Evolutionary conservation across 2,797 vertebrate genomes (phyloP), one percentile per base, ranked within the genome.

Genomic region (Cottoperca gobio): DNA sequence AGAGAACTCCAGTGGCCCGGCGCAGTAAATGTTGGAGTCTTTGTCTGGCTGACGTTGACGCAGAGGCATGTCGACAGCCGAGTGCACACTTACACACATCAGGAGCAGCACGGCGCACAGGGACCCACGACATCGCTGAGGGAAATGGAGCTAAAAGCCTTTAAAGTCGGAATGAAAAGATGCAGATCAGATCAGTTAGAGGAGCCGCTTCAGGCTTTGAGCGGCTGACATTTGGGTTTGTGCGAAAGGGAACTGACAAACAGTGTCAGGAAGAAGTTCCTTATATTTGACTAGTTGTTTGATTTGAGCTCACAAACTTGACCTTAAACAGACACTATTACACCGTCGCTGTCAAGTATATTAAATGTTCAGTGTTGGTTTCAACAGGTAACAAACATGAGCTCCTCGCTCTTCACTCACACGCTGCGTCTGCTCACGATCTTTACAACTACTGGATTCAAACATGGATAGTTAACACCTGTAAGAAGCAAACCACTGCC

Each of bases 1-100:
- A 28, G 40, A 58, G 23, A 5, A 10, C 52, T 68, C 74, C 13
- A 54, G 3, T 1, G 14, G 33, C 35, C 26, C 26, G 6, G 10
- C 13, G 43, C 39, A 37, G 57, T 50, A 52, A 66, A 67, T 17
- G 48, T 50, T 26, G 1, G 46, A 35, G 62, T 2, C 72, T 81
- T 71, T 76, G 70, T 76, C 2, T 58, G 1, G 0, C 17, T 43
- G 77, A 80, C 49, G 33, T 24, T 80, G 82, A 82, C 24, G 76
- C 82, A 67, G 70, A 72, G 69, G 45, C 66, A 4, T 10, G 63
- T 33, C 65, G 81, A 67, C 77, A 62, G 77, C 72, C 61, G 2
- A 8, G 42, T 16, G 46, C 54, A 35, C 54, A 40, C 66, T 40
- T 31, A 9, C 45, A 21, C 59, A 39, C 54, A 42, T 58, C 75